phyloP scores from a whole-genome alignment of 2,113 vertebrate genomes.

The Melierax canorus region DNA sequence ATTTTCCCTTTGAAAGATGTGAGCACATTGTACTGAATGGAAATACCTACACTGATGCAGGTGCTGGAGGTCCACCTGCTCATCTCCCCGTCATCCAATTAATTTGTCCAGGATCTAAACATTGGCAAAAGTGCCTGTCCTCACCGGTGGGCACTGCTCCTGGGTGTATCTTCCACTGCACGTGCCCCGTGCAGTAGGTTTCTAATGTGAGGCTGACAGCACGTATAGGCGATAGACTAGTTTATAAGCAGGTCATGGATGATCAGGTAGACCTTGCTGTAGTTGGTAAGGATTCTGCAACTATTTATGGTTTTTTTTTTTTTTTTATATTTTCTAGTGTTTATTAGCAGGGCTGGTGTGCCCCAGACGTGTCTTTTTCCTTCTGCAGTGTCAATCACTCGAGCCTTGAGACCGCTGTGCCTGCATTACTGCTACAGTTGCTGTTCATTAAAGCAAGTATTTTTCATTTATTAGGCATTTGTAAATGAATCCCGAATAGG shows the following conservation, averaged over 20 bases:
- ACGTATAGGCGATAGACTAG: rapidly evolving
- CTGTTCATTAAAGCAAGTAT: neutral
- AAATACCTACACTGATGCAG: neutral
- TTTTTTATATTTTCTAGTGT: neutral
- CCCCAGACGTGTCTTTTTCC: neutral
- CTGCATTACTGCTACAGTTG: neutral
- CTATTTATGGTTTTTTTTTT: neutral
- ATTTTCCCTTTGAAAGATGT: neutral
- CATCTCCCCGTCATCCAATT: neutral
- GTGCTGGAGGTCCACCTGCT: neutral
- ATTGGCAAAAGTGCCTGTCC: neutral
- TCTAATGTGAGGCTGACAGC: neutral
- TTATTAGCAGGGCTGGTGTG: neutral
- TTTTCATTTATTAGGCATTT: neutral
- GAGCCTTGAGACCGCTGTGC: neutral
- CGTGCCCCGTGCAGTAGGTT: rapidly evolving
- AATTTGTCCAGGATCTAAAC: neutral
- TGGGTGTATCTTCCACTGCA: too few species aligned
- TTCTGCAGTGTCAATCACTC: neutral
- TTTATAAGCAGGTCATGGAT: neutral
- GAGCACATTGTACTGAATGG: neutral
- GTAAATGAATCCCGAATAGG: neutral
- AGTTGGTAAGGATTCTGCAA: neutral
- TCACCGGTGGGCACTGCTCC: neutral
- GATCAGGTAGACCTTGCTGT: neutral